These are phyloP conservation scores for Thinocorus orbignyianus DNA, from an alignment of 2,113 vertebrate genomes.

Conservation along the genomic window DNA sequence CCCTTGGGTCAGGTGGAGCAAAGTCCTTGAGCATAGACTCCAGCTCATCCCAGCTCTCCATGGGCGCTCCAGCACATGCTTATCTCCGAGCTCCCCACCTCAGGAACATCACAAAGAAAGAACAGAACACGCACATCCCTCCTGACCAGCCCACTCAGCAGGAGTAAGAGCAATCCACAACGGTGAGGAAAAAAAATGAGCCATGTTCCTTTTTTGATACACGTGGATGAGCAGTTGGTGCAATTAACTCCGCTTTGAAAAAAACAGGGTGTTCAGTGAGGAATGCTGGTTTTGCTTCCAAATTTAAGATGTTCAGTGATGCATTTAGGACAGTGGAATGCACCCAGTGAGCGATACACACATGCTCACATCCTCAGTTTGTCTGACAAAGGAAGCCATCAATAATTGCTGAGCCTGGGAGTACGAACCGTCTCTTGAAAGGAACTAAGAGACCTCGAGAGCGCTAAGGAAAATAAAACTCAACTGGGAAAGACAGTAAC, in stretches of 20 bases:
- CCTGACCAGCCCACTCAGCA: background rate
- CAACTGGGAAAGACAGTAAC: background rate
- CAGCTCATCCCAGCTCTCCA: background rate
- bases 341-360: slow-evolving; percentile 1
- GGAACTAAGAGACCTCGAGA: background rate
- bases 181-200: background rate
- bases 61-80: rapidly evolving
- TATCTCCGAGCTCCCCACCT: background rate
- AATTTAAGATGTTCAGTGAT: background rate
- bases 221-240: background rate
- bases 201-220: background rate
- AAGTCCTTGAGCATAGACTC: background rate
- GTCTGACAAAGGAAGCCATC: slow-evolving; percentile 43
- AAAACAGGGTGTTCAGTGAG: background rate
- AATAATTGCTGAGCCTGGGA: slow-evolving; percentile 9
- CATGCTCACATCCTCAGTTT: background rate
- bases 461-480: slow-evolving; percentile 17
- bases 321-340: slow-evolving; percentile 1
- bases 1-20: background rate
- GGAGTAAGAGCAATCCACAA: background rate
- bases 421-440: background rate
- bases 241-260: background rate
- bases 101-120: background rate
- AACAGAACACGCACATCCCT: background rate
- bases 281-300: background rate